Evolutionary conservation across 2,888 invertebrate species (phyloP).

Genomic region (Zaprionus lineosus): DNA sequence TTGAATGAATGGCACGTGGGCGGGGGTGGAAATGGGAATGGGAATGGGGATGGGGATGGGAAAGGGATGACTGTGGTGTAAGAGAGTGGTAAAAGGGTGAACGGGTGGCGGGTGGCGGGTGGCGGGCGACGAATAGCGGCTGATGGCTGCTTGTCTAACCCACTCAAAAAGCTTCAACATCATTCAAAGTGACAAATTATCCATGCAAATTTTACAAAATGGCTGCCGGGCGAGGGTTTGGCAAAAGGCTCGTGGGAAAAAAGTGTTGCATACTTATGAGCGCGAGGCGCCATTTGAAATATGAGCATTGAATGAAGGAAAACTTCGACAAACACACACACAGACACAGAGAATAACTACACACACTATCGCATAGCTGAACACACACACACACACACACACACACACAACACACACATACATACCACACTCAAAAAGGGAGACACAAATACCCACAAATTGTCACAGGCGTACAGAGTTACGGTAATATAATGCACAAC

Average conservation of each 20-base stretch:
- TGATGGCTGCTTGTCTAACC: slow-evolving; percentile 49
- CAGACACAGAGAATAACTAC: too few species aligned
- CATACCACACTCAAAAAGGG: too few species aligned
- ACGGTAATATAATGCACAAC: slow-evolving; percentile 36
- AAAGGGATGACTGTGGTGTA: too few species aligned
- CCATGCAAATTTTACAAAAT: slow-evolving; percentile 73
- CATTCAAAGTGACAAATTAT: slow-evolving; percentile 78
- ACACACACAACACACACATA: background rate
- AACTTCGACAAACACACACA: slow-evolving; percentile 59
- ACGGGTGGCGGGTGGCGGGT: too few species aligned
- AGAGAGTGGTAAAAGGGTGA: too few species aligned
- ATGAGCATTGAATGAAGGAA: slow-evolving; percentile 59
- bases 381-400: slow-evolving; percentile 14
- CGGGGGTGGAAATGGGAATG: background rate
- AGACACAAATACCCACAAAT: too few species aligned
- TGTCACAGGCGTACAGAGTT: too few species aligned
- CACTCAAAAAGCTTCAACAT: slow-evolving; percentile 70
- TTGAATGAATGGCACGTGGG: slow-evolving; percentile 14
- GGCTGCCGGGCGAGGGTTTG: slow-evolving; percentile 25
- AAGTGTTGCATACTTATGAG: slow-evolving; percentile 73
- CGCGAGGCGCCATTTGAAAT: slow-evolving; percentile 64
- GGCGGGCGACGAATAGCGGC: slow-evolving; percentile 8
- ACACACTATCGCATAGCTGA: too few species aligned
- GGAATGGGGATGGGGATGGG: background rate
- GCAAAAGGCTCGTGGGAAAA: slow-evolving; percentile 57